A percentile compares a stretch with the other conserved stretches of the same genome.
These are phyloP conservation scores for Astropecten irregularis DNA, from an alignment of 53 echinoderm and acorn worm species.

Conservation along the genomic window DNA sequence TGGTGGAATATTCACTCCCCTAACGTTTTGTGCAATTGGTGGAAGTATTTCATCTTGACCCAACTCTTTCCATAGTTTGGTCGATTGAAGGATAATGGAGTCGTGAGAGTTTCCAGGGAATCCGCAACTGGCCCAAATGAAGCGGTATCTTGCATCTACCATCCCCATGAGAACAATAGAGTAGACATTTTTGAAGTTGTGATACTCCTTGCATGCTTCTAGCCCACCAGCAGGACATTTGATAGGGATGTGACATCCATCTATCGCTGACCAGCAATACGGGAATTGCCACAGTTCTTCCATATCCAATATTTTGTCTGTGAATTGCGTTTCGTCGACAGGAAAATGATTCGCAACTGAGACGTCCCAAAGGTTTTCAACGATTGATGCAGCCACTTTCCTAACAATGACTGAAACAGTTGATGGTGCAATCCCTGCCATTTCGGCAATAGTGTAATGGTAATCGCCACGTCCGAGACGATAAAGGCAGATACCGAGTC, in stretches of 20 bases:
- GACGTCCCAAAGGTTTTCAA: background rate
- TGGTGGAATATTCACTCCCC: background rate
- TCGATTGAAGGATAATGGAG: background rate
- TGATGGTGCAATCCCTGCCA: background rate
- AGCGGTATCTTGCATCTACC: background rate
- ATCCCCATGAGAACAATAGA: background rate
- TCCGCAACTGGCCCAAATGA: slow-evolving; percentile 1
- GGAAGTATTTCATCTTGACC: background rate
- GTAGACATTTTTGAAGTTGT: slow-evolving; percentile 3
- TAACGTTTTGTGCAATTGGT: background rate
- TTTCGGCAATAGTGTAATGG: background rate
- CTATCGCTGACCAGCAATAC: slow-evolving; percentile 5
- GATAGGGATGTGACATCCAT: background rate
- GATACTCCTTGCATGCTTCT: background rate
- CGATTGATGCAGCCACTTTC: background rate
- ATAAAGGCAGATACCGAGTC: background rate
- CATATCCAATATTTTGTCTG: slow-evolving; percentile 1
- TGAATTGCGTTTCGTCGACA: background rate
- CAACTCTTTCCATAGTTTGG: background rate
- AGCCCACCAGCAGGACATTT: background rate
- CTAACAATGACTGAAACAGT: background rate
- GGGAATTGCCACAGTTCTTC: slow-evolving; percentile 20
- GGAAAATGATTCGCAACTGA: background rate
- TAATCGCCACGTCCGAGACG: slow-evolving; percentile 2
- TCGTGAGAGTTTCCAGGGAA: background rate